Evolutionary conservation across 2,113 vertebrate genomes (phyloP).

Genomic region (Plecotus auritus): DNA sequence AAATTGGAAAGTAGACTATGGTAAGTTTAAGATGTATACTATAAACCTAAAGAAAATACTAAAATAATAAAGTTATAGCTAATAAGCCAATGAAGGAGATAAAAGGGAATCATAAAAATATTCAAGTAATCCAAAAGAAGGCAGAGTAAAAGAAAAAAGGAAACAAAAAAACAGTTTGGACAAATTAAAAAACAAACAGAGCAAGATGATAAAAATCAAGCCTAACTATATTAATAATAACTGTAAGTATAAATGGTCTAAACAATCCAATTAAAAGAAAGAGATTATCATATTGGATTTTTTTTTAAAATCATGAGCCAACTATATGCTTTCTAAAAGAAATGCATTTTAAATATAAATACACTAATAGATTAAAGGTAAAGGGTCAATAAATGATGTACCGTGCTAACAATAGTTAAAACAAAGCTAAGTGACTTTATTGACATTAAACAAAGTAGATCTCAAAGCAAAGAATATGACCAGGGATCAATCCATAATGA

Average conservation of each 20-base stretch:
- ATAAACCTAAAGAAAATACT: neutral
- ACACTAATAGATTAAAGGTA: neutral
- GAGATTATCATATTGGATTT: neutral
- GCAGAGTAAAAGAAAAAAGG: neutral
- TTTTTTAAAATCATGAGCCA: neutral
- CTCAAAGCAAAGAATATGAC: neutral
- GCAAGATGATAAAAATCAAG: neutral
- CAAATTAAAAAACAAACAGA: conserved; percentile 6
- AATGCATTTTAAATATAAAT: conserved; percentile 4
- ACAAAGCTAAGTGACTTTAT: neutral
- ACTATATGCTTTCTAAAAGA: neutral
- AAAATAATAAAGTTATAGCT: neutral
- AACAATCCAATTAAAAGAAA: neutral
- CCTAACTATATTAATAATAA: neutral
- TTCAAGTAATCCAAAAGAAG: neutral
- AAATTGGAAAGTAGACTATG: neutral
- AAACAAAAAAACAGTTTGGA: neutral
- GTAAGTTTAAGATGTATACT: neutral
- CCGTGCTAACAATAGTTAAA: neutral
- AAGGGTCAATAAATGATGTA: neutral
- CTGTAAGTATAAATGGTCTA: neutral
- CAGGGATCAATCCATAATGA: neutral
- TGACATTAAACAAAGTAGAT: neutral
- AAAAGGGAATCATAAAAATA: neutral
- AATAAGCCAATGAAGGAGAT: neutral